Percentiles rank a stretch among this genome's conserved stretches.
These are phyloP conservation scores for Chionodraco myersi DNA, from an alignment of 2,113 vertebrate genomes.

Conservation along the genomic window DNA sequence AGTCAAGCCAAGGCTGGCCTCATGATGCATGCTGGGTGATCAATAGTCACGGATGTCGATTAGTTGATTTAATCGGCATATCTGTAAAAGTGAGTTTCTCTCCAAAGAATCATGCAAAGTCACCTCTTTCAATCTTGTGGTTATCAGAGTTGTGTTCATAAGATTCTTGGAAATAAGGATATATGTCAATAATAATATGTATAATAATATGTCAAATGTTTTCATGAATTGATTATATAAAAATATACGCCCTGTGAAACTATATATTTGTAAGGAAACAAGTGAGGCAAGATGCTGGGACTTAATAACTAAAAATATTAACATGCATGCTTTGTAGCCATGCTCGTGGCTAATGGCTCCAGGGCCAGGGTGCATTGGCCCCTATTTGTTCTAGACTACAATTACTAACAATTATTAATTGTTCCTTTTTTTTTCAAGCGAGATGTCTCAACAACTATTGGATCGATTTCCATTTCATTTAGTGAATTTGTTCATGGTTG, in stretches of 20 bases:
- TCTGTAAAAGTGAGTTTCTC: no score
- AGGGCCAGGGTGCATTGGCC: background rate
- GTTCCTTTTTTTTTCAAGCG: background rate
- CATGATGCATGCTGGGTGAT: background rate
- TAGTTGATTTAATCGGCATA: no score
- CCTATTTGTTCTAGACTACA: background rate
- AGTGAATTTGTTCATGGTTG: background rate
- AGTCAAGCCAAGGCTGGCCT: background rate
- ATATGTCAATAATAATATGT: no score
- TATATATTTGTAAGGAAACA: background rate
- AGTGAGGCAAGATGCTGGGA: background rate
- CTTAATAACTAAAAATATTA: background rate
- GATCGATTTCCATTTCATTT: background rate
- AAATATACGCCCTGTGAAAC: background rate
- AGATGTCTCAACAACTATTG: background rate
- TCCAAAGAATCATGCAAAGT: no score
- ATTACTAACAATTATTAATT: background rate
- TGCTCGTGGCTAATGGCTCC: background rate
- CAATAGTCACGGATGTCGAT: background rate
- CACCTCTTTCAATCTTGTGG: no score
- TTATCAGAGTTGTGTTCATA: no score
- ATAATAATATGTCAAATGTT: background rate
- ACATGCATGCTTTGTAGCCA: background rate
- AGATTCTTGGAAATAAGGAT: no score
- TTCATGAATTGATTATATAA: background rate